Conservation (phyloP, 35 echinoderm and acorn worm species). For the Ophioderma brevispina region DNA sequence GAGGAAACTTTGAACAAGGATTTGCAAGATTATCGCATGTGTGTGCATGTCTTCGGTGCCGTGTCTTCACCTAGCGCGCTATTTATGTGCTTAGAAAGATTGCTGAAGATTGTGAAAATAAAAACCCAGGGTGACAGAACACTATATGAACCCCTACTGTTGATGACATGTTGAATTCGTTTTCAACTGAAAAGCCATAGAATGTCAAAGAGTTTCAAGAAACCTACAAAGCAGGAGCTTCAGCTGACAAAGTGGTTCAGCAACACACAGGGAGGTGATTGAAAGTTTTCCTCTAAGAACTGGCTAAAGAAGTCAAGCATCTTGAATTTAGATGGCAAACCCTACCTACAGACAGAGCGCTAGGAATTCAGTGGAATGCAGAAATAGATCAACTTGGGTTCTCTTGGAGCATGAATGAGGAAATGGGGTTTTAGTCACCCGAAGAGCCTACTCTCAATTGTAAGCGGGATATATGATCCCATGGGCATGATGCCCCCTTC, state of each 20-base stretch:
- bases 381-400: constrained; percentile 42
- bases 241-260: constrained; percentile 67
- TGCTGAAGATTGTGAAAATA: constrained; percentile 31
- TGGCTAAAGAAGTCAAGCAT: constrained; percentile 40
- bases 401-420: not conserved
- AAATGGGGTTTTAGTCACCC: constrained; percentile 53
- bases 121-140: not conserved
- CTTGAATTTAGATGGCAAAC: constrained; percentile 39
- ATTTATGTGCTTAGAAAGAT: constrained; percentile 47
- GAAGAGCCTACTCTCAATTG: constrained; percentile 42
- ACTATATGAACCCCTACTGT: constrained; percentile 57
- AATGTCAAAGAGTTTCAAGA: constrained; percentile 7
- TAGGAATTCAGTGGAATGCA: constrained; percentile 70
- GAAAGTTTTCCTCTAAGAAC: constrained; percentile 52
- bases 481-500: constrained; percentile 51
- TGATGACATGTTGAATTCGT: constrained; percentile 62
- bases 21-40: constrained; percentile 40
- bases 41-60: constrained; percentile 58
- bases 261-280: constrained; percentile 46
- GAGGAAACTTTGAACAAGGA: constrained; percentile 25
- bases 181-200: constrained; percentile 26
- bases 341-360: constrained; percentile 48
- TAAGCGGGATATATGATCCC: constrained; percentile 58
- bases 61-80: constrained; percentile 43
- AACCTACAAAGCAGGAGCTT: constrained; percentile 42